Conservation (phyloP, 1,140 invertebrate genomes). For the Araneus ventricosus region DNA sequence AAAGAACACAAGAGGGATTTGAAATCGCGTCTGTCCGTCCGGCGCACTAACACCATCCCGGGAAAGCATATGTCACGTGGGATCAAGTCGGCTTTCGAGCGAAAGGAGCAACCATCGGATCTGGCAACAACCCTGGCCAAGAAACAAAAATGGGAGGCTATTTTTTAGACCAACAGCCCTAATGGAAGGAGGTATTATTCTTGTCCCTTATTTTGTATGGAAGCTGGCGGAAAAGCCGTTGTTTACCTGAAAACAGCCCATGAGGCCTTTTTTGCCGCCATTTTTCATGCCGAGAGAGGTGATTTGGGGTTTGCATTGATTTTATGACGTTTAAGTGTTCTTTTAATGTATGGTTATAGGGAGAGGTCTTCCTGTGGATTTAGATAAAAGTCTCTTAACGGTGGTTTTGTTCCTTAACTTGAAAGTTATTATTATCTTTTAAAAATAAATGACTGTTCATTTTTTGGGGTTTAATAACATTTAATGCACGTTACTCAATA, state of each 20-base stretch:
- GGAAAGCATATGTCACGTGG: slow-evolving; percentile 52
- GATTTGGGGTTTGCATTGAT: background rate
- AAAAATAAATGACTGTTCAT: too few species aligned
- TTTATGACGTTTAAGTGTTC: background rate
- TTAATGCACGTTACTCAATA: too few species aligned
- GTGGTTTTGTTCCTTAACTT: too few species aligned
- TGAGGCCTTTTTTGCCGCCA: background rate
- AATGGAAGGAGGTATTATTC: slow-evolving; percentile 24
- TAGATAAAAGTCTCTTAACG: too few species aligned
- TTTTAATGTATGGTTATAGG: too few species aligned
- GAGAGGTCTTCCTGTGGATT: too few species aligned
- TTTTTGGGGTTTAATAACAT: too few species aligned
- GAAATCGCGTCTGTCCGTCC: slow-evolving; percentile 48
- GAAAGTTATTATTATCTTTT: too few species aligned
- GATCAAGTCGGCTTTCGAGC: slow-evolving; percentile 53
- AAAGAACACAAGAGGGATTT: slow-evolving; percentile 53
- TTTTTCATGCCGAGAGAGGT: background rate
- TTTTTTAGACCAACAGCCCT: slow-evolving; percentile 20
- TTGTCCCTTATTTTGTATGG: background rate
- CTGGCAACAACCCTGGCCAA: slow-evolving; percentile 36
- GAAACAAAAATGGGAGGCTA: slow-evolving; percentile 14
- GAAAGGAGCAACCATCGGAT: slow-evolving; percentile 35
- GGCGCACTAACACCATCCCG: background rate
- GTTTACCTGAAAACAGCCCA: background rate
- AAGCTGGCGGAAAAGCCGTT: background rate